Evolutionary conservation across 2,113 vertebrate species (phyloP).

Genomic region (Gnathonemus echidnorhynchus): DNA sequence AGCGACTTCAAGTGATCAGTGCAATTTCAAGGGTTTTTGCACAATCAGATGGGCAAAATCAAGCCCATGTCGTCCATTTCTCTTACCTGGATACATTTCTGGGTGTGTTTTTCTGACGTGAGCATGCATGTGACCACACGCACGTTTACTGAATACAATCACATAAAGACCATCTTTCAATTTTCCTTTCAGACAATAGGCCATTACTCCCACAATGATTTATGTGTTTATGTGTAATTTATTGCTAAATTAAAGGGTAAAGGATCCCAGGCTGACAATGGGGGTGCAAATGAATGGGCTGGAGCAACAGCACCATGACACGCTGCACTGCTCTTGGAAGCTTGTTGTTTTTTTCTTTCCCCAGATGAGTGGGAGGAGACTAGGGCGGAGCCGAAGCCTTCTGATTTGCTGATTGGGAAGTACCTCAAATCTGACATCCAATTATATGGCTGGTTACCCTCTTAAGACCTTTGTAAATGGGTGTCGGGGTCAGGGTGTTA

Average conservation of each 20-base stretch:
- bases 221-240: background rate
- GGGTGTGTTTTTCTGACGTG: background rate
- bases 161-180: background rate
- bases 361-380: background rate
- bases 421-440: conserved; percentile 14
- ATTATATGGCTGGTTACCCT: conserved; percentile 21
- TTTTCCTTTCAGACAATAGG: background rate
- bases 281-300: background rate
- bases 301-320: background rate
- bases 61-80: background rate
- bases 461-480: background rate
- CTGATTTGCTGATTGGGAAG: conserved; percentile 1
- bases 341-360: background rate
- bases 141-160: background rate
- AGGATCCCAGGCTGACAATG: background rate
- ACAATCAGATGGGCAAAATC: background rate
- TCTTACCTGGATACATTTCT: background rate
- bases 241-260: background rate
- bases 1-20: too few species aligned
- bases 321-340: background rate
- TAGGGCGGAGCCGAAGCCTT: background rate
- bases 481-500: conserved; percentile 13
- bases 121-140: background rate
- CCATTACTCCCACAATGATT: background rate
- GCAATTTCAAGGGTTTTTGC: background rate